Evolutionary conservation across 2,113 vertebrate species (phyloP), one percentile per base, ranked within the genome.

Genomic region (Otis tarda): DNA sequence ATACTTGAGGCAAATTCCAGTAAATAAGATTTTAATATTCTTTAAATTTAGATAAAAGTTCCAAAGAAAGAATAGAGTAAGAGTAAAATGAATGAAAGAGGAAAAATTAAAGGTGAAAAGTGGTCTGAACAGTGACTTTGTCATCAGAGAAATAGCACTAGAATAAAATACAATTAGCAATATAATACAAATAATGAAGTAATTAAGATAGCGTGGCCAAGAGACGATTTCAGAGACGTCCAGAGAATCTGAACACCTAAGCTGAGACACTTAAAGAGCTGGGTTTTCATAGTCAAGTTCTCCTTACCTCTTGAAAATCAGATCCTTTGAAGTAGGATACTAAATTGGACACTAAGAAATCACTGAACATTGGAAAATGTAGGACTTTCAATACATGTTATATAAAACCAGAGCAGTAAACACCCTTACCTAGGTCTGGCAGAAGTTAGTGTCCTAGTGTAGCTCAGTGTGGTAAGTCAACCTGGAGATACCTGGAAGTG

Each of bases 391-490:
- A 57, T 24, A n/a, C 9, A 30, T 13, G 25, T 11, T 14, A 22
- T 28, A 64, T 39, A 83, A 49, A 95, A 80, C 1, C 71, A 77
- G 49, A 69, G 52, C 19, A 63, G 57, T 43, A 84, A 87, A 78
- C 1, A 3, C 8, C 39, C 98, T 98, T 97, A 98, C 98, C 97
- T 96, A n/a, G 81, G 19, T 93, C 41, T 17, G 21, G 74, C 24
- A 71, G 92, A 91, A 93, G 71, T 20, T 16, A 10, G 65, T 75
- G 83, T 85, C 76, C 81, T 65, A 39, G 41, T 0, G 56, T 52
- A 64, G 83, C 68, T 90, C 78, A 31, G 64, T 12, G 50, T 30
- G 60, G 68, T 79, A 88, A 57, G 53, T 82, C 69, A 75, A 24
- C 50, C 77, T 70, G 73, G 75, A 77, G 81, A 39, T 37, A 82